These are phyloP conservation scores for Hypsibius dujardini DNA, from an alignment of 1,140 invertebrate genomes.

Conservation along the genomic window DNA sequence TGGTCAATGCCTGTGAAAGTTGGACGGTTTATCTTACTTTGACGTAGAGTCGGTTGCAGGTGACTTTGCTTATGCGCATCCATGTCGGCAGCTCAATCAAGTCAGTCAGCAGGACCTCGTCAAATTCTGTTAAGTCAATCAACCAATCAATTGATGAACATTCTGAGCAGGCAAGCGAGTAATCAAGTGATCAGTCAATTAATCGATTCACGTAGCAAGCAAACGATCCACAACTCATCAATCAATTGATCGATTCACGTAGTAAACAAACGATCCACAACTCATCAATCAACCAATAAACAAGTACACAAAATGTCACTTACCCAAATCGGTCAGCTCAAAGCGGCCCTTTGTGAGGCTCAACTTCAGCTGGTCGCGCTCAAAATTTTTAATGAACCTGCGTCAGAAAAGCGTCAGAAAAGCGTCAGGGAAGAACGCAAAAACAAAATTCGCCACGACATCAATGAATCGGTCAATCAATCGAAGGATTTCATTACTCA, in stretches of 20 bases:
- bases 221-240: too few species aligned
- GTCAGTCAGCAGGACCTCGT: conserved; percentile 13
- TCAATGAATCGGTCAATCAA: too few species aligned
- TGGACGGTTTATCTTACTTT: background rate
- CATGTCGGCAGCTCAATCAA: conserved; percentile 9
- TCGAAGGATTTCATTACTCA: too few species aligned
- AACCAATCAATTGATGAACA: too few species aligned
- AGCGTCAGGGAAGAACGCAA: background rate
- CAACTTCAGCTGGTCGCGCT: conserved; percentile 15
- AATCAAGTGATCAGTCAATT: too few species aligned
- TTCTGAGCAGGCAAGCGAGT: too few species aligned
- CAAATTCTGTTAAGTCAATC: background rate
- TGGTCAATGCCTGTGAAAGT: background rate
- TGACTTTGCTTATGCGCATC: background rate
- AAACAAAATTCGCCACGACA: background rate
- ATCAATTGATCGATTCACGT: too few species aligned
- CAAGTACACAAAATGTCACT: too few species aligned
- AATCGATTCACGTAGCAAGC: too few species aligned
- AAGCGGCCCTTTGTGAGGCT: conserved; percentile 12
- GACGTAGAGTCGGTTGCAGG: conserved; percentile 17
- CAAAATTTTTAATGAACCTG: conserved; percentile 8
- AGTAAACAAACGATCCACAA: too few species aligned
- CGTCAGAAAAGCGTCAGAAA: background rate
- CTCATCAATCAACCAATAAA: too few species aligned
- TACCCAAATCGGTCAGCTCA: background rate